Conservation (phyloP, 2,113 vertebrate genomes). For the Dicentrarchus labrax region DNA sequence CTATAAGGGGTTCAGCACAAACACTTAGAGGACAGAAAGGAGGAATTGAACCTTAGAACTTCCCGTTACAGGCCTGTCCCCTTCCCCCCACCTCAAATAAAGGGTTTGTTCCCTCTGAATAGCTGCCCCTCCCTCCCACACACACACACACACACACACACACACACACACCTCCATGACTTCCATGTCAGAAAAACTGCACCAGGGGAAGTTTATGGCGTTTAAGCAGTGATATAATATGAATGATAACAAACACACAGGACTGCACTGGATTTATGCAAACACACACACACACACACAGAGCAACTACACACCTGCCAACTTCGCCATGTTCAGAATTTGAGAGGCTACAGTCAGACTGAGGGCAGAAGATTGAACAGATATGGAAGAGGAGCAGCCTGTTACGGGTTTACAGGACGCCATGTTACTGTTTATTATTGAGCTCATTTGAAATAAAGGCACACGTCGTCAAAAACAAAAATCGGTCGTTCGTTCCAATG, state of each 20-base stretch:
- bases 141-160: constrained; percentile 56
- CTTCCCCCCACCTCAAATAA: constrained; percentile 24
- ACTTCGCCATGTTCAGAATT: background rate
- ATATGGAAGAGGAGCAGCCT: no score
- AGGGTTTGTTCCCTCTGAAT: constrained; percentile 34
- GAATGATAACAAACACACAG: background rate
- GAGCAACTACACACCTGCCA: background rate
- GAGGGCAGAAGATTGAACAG: background rate
- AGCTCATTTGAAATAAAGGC: background rate
- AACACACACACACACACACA: background rate
- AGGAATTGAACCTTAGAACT: constrained; percentile 46
- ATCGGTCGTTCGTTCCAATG: background rate
- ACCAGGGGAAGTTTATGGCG: background rate
- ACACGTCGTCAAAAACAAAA: background rate
- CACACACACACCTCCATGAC: constrained; percentile 56
- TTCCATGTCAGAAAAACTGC: constrained; percentile 19
- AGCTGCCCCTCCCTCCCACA: constrained; percentile 34
- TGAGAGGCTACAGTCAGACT: background rate
- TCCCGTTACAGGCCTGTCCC: constrained; percentile 7
- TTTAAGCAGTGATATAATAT: background rate
- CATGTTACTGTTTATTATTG: background rate
- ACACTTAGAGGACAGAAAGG: constrained; percentile 18
- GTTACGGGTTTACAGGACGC: no score
- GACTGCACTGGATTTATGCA: background rate
- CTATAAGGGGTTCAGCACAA: background rate